Conservation (phyloP, 1,140 invertebrate genomes). For the Drosophila leontia region DNA sequence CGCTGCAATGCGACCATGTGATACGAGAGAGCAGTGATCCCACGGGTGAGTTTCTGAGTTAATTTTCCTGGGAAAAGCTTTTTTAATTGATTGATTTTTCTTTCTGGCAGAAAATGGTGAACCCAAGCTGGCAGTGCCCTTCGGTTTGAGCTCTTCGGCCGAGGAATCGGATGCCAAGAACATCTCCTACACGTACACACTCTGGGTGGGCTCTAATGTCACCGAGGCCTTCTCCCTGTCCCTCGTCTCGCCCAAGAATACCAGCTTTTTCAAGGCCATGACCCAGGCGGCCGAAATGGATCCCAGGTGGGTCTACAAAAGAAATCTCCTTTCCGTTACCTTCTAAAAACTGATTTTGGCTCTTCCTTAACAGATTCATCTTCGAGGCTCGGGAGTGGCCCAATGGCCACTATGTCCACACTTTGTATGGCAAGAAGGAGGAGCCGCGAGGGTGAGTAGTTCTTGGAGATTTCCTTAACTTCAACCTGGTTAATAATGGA, state of each 20-base stretch:
- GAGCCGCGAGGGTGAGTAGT: slow-evolving; percentile 90
- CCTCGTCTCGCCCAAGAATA: slow-evolving; percentile 82
- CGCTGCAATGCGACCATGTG: slow-evolving; percentile 88
- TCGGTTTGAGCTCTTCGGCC: slow-evolving; percentile 85
- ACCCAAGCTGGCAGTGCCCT: slow-evolving; percentile 82
- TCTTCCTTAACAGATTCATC: slow-evolving; percentile 84
- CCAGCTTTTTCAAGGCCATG: slow-evolving; percentile 92
- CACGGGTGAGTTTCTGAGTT: slow-evolving; percentile 66
- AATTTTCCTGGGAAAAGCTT: no score
- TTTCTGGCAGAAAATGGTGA: slow-evolving; percentile 80
- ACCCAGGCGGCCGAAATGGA: slow-evolving; percentile 92
- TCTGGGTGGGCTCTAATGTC: slow-evolving; percentile 94
- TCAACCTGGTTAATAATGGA: neutral
- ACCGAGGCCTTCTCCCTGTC: slow-evolving; percentile 85
- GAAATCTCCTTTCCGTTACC: neutral
- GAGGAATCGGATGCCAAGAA: slow-evolving; percentile 89
- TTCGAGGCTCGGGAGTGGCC: slow-evolving; percentile 94
- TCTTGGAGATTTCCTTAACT: neutral
- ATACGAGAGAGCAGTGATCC: slow-evolving; percentile 84
- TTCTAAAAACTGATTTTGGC: no score
- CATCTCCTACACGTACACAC: slow-evolving; percentile 92
- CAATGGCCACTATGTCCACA: slow-evolving; percentile 95
- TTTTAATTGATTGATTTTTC: no score
- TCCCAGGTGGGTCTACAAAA: slow-evolving; percentile 79
- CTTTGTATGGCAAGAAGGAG: slow-evolving; percentile 93